These are phyloP conservation scores for Tromatobia lineatoria DNA, from an alignment of 2,888 invertebrate genomes.

Conservation along the genomic window DNA sequence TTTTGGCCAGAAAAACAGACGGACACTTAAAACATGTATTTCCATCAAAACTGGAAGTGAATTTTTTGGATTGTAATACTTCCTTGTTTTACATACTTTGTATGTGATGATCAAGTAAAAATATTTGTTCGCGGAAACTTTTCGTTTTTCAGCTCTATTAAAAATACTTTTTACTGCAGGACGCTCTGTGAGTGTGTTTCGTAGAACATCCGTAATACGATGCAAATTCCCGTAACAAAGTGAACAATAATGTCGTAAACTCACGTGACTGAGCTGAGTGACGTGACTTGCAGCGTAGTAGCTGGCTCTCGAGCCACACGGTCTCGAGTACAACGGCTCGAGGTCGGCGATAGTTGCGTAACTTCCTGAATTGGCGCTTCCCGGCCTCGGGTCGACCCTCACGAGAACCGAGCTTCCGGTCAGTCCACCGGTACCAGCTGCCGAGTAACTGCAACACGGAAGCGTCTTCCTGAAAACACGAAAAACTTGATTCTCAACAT, in stretches of 20 bases:
- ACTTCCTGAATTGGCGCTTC: constrained; percentile 92
- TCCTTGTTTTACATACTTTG: too few species aligned
- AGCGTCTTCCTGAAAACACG: constrained; percentile 82
- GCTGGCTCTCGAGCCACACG: constrained; percentile 89
- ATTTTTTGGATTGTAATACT: too few species aligned
- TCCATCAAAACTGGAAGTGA: too few species aligned
- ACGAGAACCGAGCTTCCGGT: constrained; percentile 91
- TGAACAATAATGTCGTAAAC: constrained; percentile 68
- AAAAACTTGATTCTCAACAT: constrained; percentile 43
- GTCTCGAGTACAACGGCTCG: constrained; percentile 86
- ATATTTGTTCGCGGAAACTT: too few species aligned
- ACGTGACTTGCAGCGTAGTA: constrained; percentile 94
- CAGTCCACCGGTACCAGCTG: constrained; percentile 90
- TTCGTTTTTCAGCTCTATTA: not conserved
- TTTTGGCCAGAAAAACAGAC: too few species aligned
- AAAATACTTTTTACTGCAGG: not conserved
- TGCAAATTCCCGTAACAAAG: constrained; percentile 38
- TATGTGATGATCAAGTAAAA: too few species aligned
- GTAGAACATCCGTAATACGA: constrained; percentile 12
- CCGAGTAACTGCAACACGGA: constrained; percentile 91
- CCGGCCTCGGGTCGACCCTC: constrained; percentile 91
- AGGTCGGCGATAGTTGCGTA: constrained; percentile 94
- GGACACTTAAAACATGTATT: too few species aligned
- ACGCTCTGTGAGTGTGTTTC: not conserved
- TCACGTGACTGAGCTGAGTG: constrained; percentile 91